These are phyloP conservation scores for Halcyon chelicuti DNA, from an alignment of 2,797 vertebrate genomes.

Conservation along the genomic window DNA sequence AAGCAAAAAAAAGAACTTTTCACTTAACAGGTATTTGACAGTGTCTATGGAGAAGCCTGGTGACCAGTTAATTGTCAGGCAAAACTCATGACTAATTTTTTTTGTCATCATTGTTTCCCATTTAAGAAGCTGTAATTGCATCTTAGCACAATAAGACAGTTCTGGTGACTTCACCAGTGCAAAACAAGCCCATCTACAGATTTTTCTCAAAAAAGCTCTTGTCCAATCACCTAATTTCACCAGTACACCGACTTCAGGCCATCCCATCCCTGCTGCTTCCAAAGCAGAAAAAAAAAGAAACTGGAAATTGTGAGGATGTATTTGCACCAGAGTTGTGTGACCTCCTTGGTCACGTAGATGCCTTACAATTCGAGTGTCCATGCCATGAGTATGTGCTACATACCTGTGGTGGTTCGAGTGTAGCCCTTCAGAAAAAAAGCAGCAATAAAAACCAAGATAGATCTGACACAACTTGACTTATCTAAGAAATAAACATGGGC, in stretches of 20 bases:
- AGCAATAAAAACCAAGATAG: background rate
- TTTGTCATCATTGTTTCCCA: background rate
- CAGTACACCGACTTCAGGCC: background rate
- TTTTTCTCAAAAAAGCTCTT: background rate
- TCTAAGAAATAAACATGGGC: background rate
- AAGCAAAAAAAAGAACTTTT: background rate
- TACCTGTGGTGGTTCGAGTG: background rate
- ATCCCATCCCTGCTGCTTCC: background rate
- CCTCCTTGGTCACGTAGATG: background rate
- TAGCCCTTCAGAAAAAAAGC: background rate
- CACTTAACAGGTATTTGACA: background rate
- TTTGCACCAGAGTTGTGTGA: background rate
- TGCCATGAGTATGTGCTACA: background rate
- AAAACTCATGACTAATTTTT: background rate
- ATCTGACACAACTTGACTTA: background rate
- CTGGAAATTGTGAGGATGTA: background rate
- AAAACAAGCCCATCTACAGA: background rate
- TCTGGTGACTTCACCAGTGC: background rate
- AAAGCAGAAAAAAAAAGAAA: background rate
- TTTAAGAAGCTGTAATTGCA: background rate
- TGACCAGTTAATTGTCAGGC: background rate
- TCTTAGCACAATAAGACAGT: background rate
- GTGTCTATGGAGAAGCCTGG: background rate
- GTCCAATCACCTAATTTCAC: background rate
- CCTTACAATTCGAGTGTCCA: accelerated